Percentiles rank a stretch among this genome's conserved stretches.
phyloP scores from a whole-genome alignment of 2,797 vertebrate species.

The Tapirus indicus region DNA sequence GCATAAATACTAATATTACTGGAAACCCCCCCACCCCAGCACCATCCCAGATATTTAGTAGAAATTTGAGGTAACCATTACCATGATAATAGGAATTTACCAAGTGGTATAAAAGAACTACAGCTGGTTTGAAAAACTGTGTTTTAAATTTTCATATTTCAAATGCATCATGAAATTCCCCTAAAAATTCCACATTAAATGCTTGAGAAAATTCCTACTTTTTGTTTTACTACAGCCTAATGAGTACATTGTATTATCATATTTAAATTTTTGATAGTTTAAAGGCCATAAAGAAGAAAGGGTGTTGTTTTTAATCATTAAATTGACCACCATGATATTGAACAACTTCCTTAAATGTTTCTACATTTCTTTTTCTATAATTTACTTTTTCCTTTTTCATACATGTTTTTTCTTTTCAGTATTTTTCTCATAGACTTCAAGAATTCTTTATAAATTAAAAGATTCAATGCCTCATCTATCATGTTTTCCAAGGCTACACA shows the following conservation, averaged over 20 bases:
- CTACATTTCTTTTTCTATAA: neutral
- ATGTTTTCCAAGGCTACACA: neutral
- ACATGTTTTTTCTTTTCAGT: neutral
- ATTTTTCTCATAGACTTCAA: neutral
- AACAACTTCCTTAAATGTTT: neutral
- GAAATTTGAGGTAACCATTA: neutral
- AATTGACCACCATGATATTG: neutral
- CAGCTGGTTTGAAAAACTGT: neutral
- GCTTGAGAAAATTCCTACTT: neutral
- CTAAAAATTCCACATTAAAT: neutral
- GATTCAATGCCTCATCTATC: neutral
- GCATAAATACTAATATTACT: neutral
- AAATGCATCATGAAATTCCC: neutral
- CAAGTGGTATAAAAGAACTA: neutral
- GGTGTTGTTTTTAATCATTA: neutral
- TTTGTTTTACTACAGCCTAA: neutral
- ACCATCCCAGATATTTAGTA: neutral
- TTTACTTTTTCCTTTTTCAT: neutral
- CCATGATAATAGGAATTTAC: neutral
- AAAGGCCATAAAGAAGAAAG: neutral
- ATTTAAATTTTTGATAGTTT: neutral
- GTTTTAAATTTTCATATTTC: neutral
- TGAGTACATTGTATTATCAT: neutral
- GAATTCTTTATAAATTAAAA: neutral
- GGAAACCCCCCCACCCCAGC: rapidly evolving